Base-by-base conservation (phyloP, 2,888 invertebrate genomes). In the Trichacis sp. region DNA sequence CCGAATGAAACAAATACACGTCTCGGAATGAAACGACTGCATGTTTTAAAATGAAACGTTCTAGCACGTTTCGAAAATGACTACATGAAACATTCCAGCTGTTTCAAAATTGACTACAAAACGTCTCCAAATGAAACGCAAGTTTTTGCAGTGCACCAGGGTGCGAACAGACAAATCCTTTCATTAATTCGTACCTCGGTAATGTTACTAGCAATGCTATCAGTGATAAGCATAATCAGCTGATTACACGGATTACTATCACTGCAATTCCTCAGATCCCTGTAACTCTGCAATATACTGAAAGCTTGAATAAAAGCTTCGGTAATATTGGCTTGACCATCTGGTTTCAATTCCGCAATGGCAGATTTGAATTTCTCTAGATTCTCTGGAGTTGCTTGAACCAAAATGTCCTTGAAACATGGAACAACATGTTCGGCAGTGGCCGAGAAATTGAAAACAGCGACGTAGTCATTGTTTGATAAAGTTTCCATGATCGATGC, bases 401-500 rank as follows among this genome's bases (percentile, higher is more conserved):
- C 94, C 12, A 98, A 85, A 47, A 89, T 90, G 53, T 91, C 90
- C 68, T 90, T 89, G 81, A 96, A 97, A 84, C 98, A 99, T 0
- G 89, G 88, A 19, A 97, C 93, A 3, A 95, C 89, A 74, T 93
- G 92, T 5, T 88, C 82, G 0, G 93, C 90, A 18, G 88, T 87
- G 40, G 91, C 90, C 73, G 95, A 94, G 75, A 92, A 94, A 80
- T 91, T 90, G 74, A 95, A 91, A 20, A 99, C 92, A 76, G 97
- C 98, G 57, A 99, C 94, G 82, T 93, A 98, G 85, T 99, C 99
- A 83, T 99, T 98, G 81, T 98, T 98, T 5, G 96, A 97, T 48
- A 99, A 89, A 0, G 99, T 98, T 66, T 96, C 95, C 74, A 99
- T 85, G 62, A 99, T 91, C 38, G 93, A 92, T 60, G 90, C 88